Base-by-base conservation (phyloP, 2,888 invertebrate species). In the Caenorhabditis sp. region DNA sequence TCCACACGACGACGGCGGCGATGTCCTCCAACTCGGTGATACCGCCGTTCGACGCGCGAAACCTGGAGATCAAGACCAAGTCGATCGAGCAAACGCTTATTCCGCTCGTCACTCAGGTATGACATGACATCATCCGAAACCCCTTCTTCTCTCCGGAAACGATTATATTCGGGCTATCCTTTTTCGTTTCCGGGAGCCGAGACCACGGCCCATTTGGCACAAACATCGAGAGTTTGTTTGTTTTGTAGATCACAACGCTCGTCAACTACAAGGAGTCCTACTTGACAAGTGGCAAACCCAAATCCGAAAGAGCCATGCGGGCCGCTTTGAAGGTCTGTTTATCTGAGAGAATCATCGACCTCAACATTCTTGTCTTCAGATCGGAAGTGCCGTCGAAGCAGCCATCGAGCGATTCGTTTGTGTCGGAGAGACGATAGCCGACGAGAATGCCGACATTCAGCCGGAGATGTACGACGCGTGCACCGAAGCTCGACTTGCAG, bases 381-480 rank as follows among this genome's bases (percentile, higher is more conserved):
- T 99, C 77, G 98, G 98, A 40, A 97, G 97, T 92, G 96, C 97
- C 58, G 97, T 99, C 84, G 97, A 96, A 93, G 94, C 97, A 92
- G 98, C 99, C 67, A 97, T 99, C 80, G 98, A 98, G 92, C 94
- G 98, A 22, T 98, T 99, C 94, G 97, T 98, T 89, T 96, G 97
- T 53, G 98, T 99, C 86, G 98, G 98, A 53, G 98, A 98, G 93
- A 96, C 97, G 90, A 98, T 99, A 92, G 98, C 97, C 60, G 97
- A 97, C 93, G 97, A 98, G 94, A 97, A 98, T 94, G 95, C 95
- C 35, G 98, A 98, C 93, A 96, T 99, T 88, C 95, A 96, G 89
- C 95, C 96, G 92, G 97, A 97, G 92, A 98, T 99, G 98, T 97
- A 96, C 93, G 96, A 97, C 90, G 98, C 98, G 28, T 99, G 98